Evolutionary conservation across 2,888 invertebrate genomes (phyloP).

Genomic region (Heliconius ismenius): DNA sequence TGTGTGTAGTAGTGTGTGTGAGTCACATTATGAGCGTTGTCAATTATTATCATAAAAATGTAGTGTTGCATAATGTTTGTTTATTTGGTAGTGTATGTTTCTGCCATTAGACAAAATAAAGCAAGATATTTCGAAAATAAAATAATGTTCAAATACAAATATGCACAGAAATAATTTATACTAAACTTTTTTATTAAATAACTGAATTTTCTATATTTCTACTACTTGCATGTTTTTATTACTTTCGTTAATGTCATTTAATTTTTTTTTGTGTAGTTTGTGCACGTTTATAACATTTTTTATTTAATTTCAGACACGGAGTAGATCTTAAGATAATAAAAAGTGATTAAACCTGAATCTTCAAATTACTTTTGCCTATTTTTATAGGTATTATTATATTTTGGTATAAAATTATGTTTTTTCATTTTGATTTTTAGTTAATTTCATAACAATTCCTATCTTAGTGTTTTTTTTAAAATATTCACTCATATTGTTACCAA

Average conservation of each 20-base stretch:
- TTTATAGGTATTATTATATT: constrained; percentile 42
- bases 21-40: background rate
- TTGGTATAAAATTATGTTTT: constrained; percentile 29
- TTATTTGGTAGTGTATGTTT: background rate
- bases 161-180: background rate
- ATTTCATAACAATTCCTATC: background rate
- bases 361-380: constrained; percentile 31
- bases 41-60: background rate
- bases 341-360: constrained; percentile 50
- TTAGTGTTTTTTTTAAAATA: background rate
- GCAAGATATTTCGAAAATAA: background rate
- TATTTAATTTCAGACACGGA: constrained; percentile 68
- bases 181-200: background rate
- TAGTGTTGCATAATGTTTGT: background rate
- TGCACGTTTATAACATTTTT: constrained; percentile 38
- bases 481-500: background rate
- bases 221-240: background rate
- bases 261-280: constrained; percentile 19
- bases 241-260: background rate
- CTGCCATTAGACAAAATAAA: no score
- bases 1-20: background rate
- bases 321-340: constrained; percentile 68
- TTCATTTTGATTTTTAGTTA: constrained; percentile 2
- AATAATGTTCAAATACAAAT: background rate
- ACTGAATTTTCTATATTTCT: no score